Conservation (phyloP, 1,140 invertebrate species). For the Medauroidea extradentata region DNA sequence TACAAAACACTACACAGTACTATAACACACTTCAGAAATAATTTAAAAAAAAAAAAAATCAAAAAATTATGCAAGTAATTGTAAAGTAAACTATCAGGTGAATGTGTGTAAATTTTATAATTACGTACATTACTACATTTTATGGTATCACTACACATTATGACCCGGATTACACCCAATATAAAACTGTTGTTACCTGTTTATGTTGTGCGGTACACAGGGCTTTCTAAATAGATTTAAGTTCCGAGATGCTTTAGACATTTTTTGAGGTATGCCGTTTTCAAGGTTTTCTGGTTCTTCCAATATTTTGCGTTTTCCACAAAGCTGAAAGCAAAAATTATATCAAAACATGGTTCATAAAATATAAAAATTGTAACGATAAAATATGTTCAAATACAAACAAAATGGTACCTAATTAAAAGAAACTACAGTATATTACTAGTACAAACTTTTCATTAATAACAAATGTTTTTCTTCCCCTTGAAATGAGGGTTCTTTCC, state of each 20-base stretch:
- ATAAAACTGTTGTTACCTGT: too few species aligned
- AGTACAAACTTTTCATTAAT: background rate
- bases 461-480: background rate
- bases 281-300: conserved; percentile 24
- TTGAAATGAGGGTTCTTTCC: background rate
- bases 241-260: background rate
- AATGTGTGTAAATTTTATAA: too few species aligned
- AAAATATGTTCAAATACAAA: too few species aligned
- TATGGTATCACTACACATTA: background rate
- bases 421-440: too few species aligned
- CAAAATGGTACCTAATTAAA: too few species aligned
- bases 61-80: too few species aligned
- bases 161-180: conserved; percentile 8
- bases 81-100: too few species aligned
- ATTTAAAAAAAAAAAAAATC: too few species aligned
- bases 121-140: too few species aligned
- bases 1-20: background rate
- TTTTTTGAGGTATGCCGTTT: conserved; percentile 19
- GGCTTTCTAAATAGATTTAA: conserved; percentile 15
- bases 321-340: conserved; percentile 22
- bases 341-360: too few species aligned
- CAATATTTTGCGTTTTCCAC: conserved; percentile 20
- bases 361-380: too few species aligned
- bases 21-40: background rate
- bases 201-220: conserved; percentile 22